Percentiles rank a stretch among this genome's conserved stretches.
Evolutionary conservation across 2,113 vertebrate species (phyloP).

Genomic region (Microtus oregoni): DNA sequence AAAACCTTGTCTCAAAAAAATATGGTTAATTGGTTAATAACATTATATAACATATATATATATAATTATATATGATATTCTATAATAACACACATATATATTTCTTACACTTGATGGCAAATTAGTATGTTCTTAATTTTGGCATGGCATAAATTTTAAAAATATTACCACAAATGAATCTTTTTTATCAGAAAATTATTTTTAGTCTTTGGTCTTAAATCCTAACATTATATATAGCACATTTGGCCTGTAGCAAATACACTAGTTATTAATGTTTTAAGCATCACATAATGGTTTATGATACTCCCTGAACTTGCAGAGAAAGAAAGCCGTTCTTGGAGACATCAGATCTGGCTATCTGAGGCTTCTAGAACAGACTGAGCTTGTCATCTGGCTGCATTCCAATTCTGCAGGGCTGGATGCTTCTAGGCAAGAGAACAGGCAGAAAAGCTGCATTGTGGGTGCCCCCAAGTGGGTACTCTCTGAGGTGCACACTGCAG

Average conservation of each 20-base stretch:
- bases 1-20: background rate
- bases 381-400: conserved; percentile 26
- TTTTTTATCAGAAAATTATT: conserved; percentile 66
- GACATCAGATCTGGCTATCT: conserved; percentile 42
- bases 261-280: conserved; percentile 61
- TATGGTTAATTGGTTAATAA: background rate
- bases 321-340: background rate
- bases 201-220: conserved; percentile 66
- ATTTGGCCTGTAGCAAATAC: conserved; percentile 32
- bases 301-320: conserved; percentile 13
- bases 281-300: conserved; percentile 43
- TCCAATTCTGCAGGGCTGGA: conserved; percentile 23
- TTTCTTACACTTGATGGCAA: conserved; percentile 39
- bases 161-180: conserved; percentile 37
- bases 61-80: background rate
- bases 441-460: conserved; percentile 72
- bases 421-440: conserved; percentile 26
- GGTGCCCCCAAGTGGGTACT: conserved; percentile 82
- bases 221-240: conserved; percentile 44
- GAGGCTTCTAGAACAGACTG: background rate
- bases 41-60: background rate
- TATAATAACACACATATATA: background rate
- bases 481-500: conserved; percentile 70
- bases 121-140: conserved; percentile 46
- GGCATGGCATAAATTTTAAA: conserved; percentile 32